These are phyloP conservation scores for Spatulosminthurus flaviceps DNA, from an alignment of 2,888 invertebrate genomes.

Conservation along the genomic window DNA sequence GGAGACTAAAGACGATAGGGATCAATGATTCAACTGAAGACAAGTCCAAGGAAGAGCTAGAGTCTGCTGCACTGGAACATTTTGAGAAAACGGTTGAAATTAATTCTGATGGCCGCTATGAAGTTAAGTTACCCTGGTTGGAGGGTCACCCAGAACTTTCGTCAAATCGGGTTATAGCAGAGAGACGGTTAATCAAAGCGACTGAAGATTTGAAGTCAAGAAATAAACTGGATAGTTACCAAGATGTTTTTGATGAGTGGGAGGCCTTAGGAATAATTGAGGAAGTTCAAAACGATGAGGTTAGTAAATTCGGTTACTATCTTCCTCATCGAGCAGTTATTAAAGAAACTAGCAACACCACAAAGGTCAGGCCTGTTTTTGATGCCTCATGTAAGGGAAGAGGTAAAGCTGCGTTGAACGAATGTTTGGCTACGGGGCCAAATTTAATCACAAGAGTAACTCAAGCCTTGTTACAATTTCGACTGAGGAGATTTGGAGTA, in stretches of 20 bases:
- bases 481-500: constrained; percentile 50
- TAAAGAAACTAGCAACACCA: constrained; percentile 35
- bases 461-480: background rate
- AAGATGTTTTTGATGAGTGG: constrained; percentile 26
- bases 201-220: background rate
- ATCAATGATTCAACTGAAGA: constrained; percentile 25
- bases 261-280: constrained; percentile 24
- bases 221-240: background rate
- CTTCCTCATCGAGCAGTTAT: constrained; percentile 56
- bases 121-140: constrained; percentile 16
- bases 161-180: background rate
- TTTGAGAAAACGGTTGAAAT: constrained; percentile 26
- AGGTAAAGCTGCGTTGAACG: constrained; percentile 49
- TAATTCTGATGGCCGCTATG: constrained; percentile 6
- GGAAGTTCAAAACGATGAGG: constrained; percentile 45
- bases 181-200: background rate
- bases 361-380: constrained; percentile 23
- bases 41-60: background rate
- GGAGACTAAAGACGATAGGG: constrained; percentile 22
- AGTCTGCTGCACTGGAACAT: constrained; percentile 44
- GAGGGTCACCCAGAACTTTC: background rate
- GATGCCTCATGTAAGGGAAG: constrained; percentile 19
- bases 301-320: background rate
- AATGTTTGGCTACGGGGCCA: constrained; percentile 39
- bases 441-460: constrained; percentile 53